These are phyloP conservation scores for Pseudopodoces humilis DNA, from an alignment of 2,113 vertebrate species.

Conservation along the genomic window DNA sequence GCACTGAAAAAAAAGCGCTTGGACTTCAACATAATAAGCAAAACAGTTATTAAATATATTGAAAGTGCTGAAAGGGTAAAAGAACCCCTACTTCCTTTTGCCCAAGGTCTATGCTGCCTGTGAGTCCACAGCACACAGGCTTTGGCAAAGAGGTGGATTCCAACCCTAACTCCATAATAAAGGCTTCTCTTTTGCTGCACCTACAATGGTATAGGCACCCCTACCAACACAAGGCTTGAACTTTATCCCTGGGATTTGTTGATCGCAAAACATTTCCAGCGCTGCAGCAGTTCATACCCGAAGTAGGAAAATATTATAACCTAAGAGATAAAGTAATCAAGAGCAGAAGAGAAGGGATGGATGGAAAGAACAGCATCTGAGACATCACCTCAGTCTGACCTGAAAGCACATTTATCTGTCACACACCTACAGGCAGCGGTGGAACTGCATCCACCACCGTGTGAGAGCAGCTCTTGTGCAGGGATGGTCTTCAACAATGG, in stretches of 20 bases:
- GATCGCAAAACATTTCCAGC: not conserved
- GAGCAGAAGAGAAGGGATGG: not conserved
- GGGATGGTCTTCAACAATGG: not conserved
- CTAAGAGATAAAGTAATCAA: not conserved
- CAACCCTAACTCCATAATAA: not conserved
- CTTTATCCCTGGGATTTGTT: not conserved
- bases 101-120: not conserved
- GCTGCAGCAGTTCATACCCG: not conserved
- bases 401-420: not conserved
- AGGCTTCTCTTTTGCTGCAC: not conserved
- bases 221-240: not conserved
- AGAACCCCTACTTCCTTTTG: slow-evolving; percentile 5
- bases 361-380: not conserved
- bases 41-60: slow-evolving; percentile 52
- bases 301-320: not conserved
- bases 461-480: not conserved
- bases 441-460: fast-evolving
- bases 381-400: not conserved
- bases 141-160: not conserved
- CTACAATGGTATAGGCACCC: not conserved
- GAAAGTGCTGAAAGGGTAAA: not conserved
- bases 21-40: slow-evolving; percentile 15
- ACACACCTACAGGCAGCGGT: not conserved
- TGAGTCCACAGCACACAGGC: not conserved
- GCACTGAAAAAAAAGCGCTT: not conserved